Evolutionary conservation across 2,797 vertebrate species (phyloP), one percentile per base, ranked within the genome.

Genomic region (Aphelocoma californica): DNA sequence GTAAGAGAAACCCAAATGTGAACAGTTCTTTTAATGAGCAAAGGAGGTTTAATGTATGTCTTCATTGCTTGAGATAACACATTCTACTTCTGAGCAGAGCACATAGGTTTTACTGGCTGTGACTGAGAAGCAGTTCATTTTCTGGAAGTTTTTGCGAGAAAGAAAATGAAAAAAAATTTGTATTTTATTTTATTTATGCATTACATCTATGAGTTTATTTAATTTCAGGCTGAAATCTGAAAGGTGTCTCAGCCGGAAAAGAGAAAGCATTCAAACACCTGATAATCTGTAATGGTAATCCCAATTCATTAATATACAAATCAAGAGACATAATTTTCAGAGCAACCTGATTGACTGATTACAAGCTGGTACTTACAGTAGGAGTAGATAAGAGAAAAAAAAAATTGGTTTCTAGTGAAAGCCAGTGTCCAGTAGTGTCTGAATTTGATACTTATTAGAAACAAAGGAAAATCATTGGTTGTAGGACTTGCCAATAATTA

Each of bases 11-110:
- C 77, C 44, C 58, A 93, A 88, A 86, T 94, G 86, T 2, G 88
- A 96, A 83, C 78, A 73, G 38, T 82, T 80, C 58, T 92, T 94
- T 92, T 95, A 95, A 96, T 81, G 83, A 94, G 86, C 78, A 36
- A 78, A 77, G 86, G 86, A 91, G 74, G 65, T 70, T 81, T 92
- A 91, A 87, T 81, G 38, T 65, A 38, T 88, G 53, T 91, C 90
- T 94, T 95, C 81, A 40, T 78, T 94, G 81, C 92, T 80, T 72
- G 54, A 92, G 83, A 80, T 96, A 93, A 78, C 51, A 88, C 54
- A 74, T 19, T 80, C 47, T 81, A 57, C 48, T 86, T 93, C 67
- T 92, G 74, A 95, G 36, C 17, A 57, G 57, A 65, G 50, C 47
- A 45, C 2, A 7, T 62, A 53, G 56, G 34, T 72, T 89, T 95